phyloP scores from a whole-genome alignment of 2,113 vertebrate species.

The Cavia aperea region DNA sequence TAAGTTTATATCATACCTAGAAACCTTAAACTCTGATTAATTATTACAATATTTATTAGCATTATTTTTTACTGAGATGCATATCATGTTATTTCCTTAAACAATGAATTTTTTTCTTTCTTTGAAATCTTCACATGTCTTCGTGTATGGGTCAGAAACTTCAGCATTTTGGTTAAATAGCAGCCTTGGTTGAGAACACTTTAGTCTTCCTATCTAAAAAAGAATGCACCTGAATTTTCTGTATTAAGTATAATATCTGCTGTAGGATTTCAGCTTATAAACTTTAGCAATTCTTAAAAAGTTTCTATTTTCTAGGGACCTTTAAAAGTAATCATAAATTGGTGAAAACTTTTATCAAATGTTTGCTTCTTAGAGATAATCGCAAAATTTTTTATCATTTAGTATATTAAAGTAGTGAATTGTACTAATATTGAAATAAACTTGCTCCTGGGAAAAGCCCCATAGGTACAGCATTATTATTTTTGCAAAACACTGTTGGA shows the following conservation, averaged over 20 bases:
- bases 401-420: constrained; percentile 15
- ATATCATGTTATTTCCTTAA: background rate
- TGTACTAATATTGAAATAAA: constrained; percentile 1
- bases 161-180: background rate
- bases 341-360: background rate
- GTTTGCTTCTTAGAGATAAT: background rate
- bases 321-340: constrained; percentile 19
- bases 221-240: background rate
- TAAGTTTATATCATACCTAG: background rate
- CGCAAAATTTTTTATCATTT: constrained; percentile 14
- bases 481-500: constrained; percentile 25
- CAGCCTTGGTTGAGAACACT: background rate
- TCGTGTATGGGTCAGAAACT: background rate
- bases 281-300: background rate
- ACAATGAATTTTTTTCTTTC: background rate
- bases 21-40: background rate
- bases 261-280: background rate
- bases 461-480: background rate
- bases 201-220: background rate
- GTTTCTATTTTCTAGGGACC: background rate
- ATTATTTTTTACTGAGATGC: background rate
- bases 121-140: background rate
- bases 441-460: background rate
- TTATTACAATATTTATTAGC: background rate
- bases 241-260: background rate